A percentile compares a stretch with the other conserved stretches of the same genome.
These are phyloP conservation scores for Pyrocoelia pectoralis DNA, from an alignment of 2,888 invertebrate genomes.

Conservation along the genomic window DNA sequence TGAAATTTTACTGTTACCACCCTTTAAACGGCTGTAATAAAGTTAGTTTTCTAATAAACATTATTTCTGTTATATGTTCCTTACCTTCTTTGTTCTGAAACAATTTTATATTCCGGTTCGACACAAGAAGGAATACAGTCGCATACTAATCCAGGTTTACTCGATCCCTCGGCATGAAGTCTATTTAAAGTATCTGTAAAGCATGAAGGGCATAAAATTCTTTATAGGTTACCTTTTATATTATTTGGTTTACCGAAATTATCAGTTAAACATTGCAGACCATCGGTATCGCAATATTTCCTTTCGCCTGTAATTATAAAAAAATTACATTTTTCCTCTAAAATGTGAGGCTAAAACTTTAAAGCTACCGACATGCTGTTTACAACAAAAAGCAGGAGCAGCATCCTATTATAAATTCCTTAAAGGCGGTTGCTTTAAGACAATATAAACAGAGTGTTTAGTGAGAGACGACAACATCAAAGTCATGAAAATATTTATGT, in stretches of 20 bases:
- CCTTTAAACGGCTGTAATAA: constrained; percentile 38
- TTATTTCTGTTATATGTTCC: constrained; percentile 33
- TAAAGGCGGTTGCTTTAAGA: too few relatives aligned
- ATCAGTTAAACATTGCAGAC: constrained; percentile 65
- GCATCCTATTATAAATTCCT: too few relatives aligned
- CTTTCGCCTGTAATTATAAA: constrained; percentile 52
- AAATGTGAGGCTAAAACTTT: too few relatives aligned
- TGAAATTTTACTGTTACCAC: constrained; percentile 53
- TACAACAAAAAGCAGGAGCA: too few relatives aligned
- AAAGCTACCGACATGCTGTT: too few relatives aligned
- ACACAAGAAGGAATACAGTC: constrained; percentile 69
- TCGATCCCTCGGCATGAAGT: constrained; percentile 57
- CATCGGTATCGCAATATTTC: constrained; percentile 63
- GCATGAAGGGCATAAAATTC: constrained; percentile 11
- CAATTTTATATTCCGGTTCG: constrained; percentile 66
- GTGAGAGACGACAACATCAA: too few relatives aligned
- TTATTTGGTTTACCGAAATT: constrained; percentile 55
- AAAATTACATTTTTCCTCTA: too few relatives aligned
- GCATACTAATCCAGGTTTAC: constrained; percentile 62
- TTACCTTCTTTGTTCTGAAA: constrained; percentile 62
- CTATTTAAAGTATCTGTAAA: constrained; percentile 58
- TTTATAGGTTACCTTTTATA: not conserved
- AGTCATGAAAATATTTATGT: too few relatives aligned
- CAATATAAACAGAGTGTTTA: too few relatives aligned
- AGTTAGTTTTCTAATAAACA: constrained; percentile 9